Conservation (phyloP, 92 coral and sea anemone genomes). For the Phymanthus crucifer region DNA sequence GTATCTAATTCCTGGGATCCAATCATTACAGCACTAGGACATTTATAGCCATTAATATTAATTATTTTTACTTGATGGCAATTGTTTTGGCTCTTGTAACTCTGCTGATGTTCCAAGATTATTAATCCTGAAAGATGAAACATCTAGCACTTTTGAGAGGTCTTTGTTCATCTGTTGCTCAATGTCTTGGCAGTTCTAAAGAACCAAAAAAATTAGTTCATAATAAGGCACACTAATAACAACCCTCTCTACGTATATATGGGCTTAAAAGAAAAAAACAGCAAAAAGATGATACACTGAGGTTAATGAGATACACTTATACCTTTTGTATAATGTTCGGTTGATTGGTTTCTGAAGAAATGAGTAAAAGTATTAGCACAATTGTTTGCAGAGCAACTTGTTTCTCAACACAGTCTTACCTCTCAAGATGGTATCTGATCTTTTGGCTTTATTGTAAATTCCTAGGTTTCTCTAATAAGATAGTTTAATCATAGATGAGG, state of each 20-base stretch:
- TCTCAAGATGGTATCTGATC: conserved; percentile 73
- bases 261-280: neutral
- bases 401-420: conserved; percentile 38
- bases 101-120: neutral
- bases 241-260: too few species aligned
- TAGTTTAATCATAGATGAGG: neutral
- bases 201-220: neutral
- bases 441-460: conserved; percentile 84
- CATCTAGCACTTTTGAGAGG: conserved; percentile 82
- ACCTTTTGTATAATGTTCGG: conserved; percentile 48
- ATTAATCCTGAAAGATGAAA: conserved; percentile 72
- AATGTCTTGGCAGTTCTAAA: conserved; percentile 51
- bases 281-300: neutral
- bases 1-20: neutral
- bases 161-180: conserved; percentile 70
- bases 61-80: conserved; percentile 4
- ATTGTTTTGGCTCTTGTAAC: neutral
- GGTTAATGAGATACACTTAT: neutral
- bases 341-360: conserved; percentile 32
- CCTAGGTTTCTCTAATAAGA: conserved; percentile 56
- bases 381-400: too few species aligned
- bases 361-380: neutral
- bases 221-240: neutral
- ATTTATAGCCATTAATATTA: neutral
- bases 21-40: too few species aligned